phyloP scores from a whole-genome alignment of 2,113 vertebrate species.

The Formicarius rufipectus region DNA sequence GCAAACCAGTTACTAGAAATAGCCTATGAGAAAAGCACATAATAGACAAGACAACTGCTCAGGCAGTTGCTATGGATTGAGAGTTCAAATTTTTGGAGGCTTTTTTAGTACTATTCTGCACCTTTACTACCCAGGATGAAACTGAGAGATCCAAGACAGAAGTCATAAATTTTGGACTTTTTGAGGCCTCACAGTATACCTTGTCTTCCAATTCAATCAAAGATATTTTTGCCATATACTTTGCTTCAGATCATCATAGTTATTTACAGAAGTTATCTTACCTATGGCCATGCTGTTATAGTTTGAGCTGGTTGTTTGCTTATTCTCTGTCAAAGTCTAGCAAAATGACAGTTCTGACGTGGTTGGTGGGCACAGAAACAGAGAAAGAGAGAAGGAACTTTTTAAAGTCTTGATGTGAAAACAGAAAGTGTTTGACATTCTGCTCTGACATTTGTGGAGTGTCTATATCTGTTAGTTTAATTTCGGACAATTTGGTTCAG shows the following conservation, averaged over 20 bases:
- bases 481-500: not conserved
- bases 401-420: not conserved
- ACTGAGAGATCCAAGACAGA: not conserved
- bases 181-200: not conserved
- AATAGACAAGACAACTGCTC: not conserved
- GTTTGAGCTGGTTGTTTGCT: not conserved
- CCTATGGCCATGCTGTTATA: not conserved
- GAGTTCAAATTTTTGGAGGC: not conserved
- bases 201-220: not conserved
- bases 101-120: not conserved
- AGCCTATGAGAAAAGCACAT: not conserved
- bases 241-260: not conserved
- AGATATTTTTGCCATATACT: not conserved
- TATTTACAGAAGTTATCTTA: not conserved
- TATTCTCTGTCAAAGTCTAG: not conserved
- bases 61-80: not conserved
- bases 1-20: conserved; percentile 10
- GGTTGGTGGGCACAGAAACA: not conserved
- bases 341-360: not conserved
- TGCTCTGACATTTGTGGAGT: not conserved
- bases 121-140: not conserved
- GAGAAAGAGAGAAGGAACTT: not conserved
- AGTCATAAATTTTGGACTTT: not conserved
- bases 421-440: not conserved
- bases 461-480: not conserved